A percentile compares a stretch with the other conserved stretches of the same genome.
Conservation (phyloP, 2,797 vertebrate species). For the Toxotes lorentzi region DNA sequence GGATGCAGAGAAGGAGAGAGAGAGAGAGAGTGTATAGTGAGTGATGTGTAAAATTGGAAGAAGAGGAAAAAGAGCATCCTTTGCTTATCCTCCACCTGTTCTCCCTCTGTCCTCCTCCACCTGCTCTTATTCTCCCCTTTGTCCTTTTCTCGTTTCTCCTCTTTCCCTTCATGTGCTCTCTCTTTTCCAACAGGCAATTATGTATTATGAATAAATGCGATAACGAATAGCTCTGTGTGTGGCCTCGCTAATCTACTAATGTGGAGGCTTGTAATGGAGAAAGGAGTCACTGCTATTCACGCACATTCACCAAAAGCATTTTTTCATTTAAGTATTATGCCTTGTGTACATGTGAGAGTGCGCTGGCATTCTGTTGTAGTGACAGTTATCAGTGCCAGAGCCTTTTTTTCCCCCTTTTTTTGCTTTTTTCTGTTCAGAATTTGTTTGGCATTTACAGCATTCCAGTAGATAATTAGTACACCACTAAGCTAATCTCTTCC, state of each 20-base stretch:
- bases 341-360: constrained; percentile 5
- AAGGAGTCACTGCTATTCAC: constrained; percentile 10
- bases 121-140: constrained; percentile 10
- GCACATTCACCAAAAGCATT: neutral
- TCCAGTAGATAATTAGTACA: constrained; percentile 51
- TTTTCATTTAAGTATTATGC: constrained; percentile 6
- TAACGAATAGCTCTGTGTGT: constrained; percentile 9
- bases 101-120: constrained; percentile 17
- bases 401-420: constrained; percentile 18
- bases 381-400: constrained; percentile 33
- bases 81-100: neutral
- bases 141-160: neutral
- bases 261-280: constrained; percentile 9
- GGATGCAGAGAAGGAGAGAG: constrained; percentile 9
- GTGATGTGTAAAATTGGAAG: constrained; percentile 11
- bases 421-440: constrained; percentile 51
- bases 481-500: constrained; percentile 39
- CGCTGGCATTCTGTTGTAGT: constrained; percentile 26
- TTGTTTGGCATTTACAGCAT: constrained; percentile 55
- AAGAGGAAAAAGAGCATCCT: constrained; percentile 21
- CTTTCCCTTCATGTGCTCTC: constrained; percentile 3
- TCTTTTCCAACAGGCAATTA: constrained; percentile 25
- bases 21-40: constrained; percentile 10
- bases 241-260: neutral
- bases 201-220: constrained; percentile 23